Base-by-base conservation (phyloP, 37 sponge, comb jelly and placozoan genomes). In the Chondrosia reniformis region DNA sequence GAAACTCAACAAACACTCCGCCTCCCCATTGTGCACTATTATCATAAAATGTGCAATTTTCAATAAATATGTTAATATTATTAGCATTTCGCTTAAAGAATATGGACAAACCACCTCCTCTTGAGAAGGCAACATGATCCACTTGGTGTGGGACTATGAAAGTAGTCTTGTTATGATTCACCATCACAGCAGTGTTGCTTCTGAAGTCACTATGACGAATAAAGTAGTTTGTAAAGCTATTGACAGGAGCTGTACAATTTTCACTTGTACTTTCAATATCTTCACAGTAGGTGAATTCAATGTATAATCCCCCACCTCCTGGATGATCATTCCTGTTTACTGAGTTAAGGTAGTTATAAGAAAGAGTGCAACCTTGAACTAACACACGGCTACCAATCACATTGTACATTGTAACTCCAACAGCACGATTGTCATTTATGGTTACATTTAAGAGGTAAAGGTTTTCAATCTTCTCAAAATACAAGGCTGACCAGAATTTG, bases 61-160 rank as follows among this genome's bases (percentile, higher is more conserved):
- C 45, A 27, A 87, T 45, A 12, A 32, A 45, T 30, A 88, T 25
- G 0, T 31, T 10, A 36, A 80, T 83, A 0, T 46, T n/a, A 27
- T 33, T 42, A 4, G 80, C 45, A 21, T 36, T 63, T 8, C 89
- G 84, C 44, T 80, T 83, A 54, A 88, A 80, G 46, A 37, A 34
- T 24, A 88, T 55, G 10, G 89, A 61, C 38, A 80, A 54, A 22
- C 84, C 89, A 25, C 89, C 89, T 32, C 89, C 89, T 33, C 83
- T 63, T 4, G 83, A 84, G 55, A 83, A 45, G 0, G 55, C 84
- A 65, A 75, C 63, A 69, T 83, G 84, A 28, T 79, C 17, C 2
- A 19, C 44, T 30, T 45, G 10, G 3, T 34, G 45, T 7, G 88
- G 88, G 8, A 24, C 42, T 19, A n/a, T 31, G 44, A 69, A 69